These are phyloP conservation scores for Cochlearius cochlearius DNA, from an alignment of 2,113 vertebrate genomes.

Conservation along the genomic window DNA sequence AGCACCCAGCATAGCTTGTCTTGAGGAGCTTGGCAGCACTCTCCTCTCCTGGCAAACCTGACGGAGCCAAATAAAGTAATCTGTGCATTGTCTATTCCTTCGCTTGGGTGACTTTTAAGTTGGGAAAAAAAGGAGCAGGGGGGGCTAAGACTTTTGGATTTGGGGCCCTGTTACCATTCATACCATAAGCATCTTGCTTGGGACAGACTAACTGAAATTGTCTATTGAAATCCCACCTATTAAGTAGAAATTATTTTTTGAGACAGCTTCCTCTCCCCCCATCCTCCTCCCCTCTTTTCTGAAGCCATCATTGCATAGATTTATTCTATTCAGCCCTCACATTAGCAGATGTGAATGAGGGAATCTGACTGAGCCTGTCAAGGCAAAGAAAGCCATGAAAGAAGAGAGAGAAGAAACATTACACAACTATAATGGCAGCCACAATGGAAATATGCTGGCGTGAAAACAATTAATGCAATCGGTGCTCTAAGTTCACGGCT, in stretches of 20 bases:
- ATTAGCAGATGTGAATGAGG: conserved; percentile 63
- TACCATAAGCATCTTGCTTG: not conserved
- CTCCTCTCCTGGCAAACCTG: conserved; percentile 36
- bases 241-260: conserved; percentile 33
- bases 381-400: conserved; percentile 62
- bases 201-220: not conserved
- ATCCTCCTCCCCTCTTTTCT: not conserved
- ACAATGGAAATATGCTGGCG: conserved; percentile 63
- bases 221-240: not conserved
- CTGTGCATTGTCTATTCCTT: conserved; percentile 33
- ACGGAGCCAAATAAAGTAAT: conserved; percentile 39
- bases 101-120: conserved; percentile 33
- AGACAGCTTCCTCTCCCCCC: not conserved
- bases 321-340: conserved; percentile 67
- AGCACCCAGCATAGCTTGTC: conserved; percentile 69
- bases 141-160: not conserved
- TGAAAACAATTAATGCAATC: conserved; percentile 66
- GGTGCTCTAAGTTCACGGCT: conserved; percentile 42
- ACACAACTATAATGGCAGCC: conserved; percentile 53
- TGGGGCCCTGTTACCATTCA: not conserved
- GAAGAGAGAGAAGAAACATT: conserved; percentile 63
- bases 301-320: conserved; percentile 37
- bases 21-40: conserved; percentile 55
- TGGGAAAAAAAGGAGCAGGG: not conserved
- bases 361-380: conserved; percentile 70